Evolutionary conservation across 2,888 invertebrate species (phyloP).

Genomic region (Sturmia bella): DNA sequence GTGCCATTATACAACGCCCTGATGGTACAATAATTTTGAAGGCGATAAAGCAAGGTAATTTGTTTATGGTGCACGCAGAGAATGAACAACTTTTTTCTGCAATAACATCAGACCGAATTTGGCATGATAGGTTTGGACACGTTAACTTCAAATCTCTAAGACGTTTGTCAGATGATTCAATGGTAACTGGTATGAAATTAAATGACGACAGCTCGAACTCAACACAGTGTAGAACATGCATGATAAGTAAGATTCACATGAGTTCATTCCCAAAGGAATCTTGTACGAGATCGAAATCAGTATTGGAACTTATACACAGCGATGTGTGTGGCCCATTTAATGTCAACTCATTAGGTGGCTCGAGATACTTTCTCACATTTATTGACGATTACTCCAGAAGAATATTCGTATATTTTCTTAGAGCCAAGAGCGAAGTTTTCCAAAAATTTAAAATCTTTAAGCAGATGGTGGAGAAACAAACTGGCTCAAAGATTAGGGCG

Average conservation of each 20-base stretch:
- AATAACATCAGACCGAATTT: neutral
- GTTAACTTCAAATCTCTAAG: slow-evolving; percentile 42
- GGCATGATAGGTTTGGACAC: slow-evolving; percentile 61
- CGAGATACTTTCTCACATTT: slow-evolving; percentile 50
- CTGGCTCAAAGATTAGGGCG: slow-evolving; percentile 52
- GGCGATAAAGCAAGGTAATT: slow-evolving; percentile 1
- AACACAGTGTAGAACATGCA: slow-evolving; percentile 38
- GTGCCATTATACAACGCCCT: slow-evolving; percentile 1
- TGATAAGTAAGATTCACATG: slow-evolving; percentile 46
- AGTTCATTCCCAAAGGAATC: slow-evolving; percentile 39
- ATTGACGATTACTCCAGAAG: slow-evolving; percentile 42
- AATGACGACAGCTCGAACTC: neutral
- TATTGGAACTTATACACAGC: slow-evolving; percentile 47
- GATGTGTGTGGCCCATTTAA: slow-evolving; percentile 62
- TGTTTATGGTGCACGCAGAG: slow-evolving; percentile 6
- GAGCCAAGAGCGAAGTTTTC: slow-evolving; percentile 46
- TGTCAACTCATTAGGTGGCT: slow-evolving; percentile 37
- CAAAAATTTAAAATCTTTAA: slow-evolving; percentile 55
- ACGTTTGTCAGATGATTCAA: slow-evolving; percentile 27
- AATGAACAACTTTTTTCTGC: neutral
- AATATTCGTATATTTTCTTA: slow-evolving; percentile 55
- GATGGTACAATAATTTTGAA: neutral
- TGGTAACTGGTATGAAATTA: slow-evolving; percentile 34
- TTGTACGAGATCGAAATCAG: slow-evolving; percentile 9
- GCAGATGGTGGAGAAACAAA: slow-evolving; percentile 43